Percentiles rank a stretch among this genome's conserved stretches.
Evolutionary conservation across 2,888 invertebrate genomes (phyloP).

Genomic region (Plusia festucae): DNA sequence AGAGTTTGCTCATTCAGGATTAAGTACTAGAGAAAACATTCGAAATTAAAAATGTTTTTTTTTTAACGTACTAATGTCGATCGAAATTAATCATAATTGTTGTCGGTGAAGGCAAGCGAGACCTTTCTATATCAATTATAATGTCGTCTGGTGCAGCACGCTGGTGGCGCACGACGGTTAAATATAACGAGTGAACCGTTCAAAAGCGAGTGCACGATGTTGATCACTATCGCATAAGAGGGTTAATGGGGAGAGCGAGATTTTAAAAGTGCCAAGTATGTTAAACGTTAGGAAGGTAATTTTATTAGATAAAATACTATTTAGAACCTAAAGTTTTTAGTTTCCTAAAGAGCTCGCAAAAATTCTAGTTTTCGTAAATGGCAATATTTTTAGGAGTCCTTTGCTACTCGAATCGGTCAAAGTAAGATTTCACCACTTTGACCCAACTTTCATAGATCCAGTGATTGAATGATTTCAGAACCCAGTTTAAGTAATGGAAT

Average conservation of each 20-base stretch:
- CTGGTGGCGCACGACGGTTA: slow-evolving; percentile 3
- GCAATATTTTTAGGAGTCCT: not conserved
- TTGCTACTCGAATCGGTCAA: not conserved
- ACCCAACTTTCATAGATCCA: not conserved
- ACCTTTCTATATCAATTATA: slow-evolving; percentile 31
- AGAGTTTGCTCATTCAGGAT: not conserved
- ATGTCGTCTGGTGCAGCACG: slow-evolving; percentile 9
- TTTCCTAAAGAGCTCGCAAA: not conserved
- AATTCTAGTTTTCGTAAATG: too few relatives aligned
- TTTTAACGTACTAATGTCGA: slow-evolving; percentile 8
- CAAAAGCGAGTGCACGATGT: slow-evolving; percentile 34
- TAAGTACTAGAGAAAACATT: not conserved
- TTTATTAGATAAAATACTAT: not conserved
- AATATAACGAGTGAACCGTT: slow-evolving; percentile 31
- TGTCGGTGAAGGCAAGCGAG: slow-evolving; percentile 43
- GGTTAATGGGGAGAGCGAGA: slow-evolving; percentile 40
- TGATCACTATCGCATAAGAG: slow-evolving; percentile 41
- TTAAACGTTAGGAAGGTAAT: slow-evolving; percentile 24
- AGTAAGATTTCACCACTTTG: not conserved
- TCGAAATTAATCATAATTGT: slow-evolving; percentile 18
- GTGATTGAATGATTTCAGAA: too few relatives aligned
- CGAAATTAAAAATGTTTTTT: not conserved
- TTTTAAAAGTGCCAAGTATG: slow-evolving; percentile 27
- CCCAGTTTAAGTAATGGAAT: not conserved
- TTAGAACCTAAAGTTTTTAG: not conserved